Evolutionary conservation across 2,797 vertebrate genomes (phyloP), one percentile per base, ranked within the genome.

Genomic region (Hafferia zeledoni): DNA sequence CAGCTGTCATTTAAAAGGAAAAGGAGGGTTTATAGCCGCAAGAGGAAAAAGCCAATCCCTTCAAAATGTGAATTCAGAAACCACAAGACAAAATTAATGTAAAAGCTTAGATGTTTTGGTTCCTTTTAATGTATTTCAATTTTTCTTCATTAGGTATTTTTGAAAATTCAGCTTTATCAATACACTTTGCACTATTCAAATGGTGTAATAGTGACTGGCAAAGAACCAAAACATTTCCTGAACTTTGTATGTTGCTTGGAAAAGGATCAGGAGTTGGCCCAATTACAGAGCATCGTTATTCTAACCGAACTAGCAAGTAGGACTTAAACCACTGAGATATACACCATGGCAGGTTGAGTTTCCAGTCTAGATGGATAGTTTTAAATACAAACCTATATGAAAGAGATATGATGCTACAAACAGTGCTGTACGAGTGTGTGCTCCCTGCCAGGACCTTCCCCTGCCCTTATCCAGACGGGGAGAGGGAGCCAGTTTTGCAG

Each of bases 361-460:
- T 60, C 52, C 56, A 37, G 3, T 33, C 53, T 15, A 59, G 64
- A 61, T 22, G 18, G 2, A 56, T 47, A 9, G 6, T 16, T 90
- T 81, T 43, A 69, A 84, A 57, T 4, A 13, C n/a, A 15, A 83
- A 2, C 18, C 33, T 9, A 0, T 7, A 0, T 17, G 27, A 30
- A 30, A 60, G 20, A 49, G 13, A 12, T 4, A 8, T 0, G 1
- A 3, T 7, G 9, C 18, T 86, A 7, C 60, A 43, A 19, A 52
- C 5, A 27, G 12, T 47, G 52, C 31, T 33, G 10, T 57, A 6
- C 0, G 0, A 64, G 27, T 4, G 2, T 14, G 56, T 81, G 60
- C 28, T 60, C 33, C 31, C 46, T 31, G 27, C 9, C 49, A 71
- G 77, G 30, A 12, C 4, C 25, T 69, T n/a, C 17, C 11, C 28